A percentile compares a stretch with the other conserved stretches of the same genome.
Evolutionary conservation across 2,113 vertebrate genomes (phyloP).

Genomic region (Prunella fulvescens): DNA sequence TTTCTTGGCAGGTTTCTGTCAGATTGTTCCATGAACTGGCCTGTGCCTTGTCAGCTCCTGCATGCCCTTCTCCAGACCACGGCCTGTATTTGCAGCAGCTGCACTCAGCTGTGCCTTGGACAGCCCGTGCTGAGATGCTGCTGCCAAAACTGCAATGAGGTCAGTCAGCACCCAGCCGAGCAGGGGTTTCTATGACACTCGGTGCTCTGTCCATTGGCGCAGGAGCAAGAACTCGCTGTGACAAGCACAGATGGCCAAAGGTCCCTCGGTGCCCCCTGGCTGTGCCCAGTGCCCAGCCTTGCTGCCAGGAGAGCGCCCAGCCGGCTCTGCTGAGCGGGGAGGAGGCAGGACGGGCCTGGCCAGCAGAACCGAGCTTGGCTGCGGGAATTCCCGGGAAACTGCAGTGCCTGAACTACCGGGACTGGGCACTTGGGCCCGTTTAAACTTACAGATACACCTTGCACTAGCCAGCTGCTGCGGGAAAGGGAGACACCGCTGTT

Average conservation of each 20-base stretch:
- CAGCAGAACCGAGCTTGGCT: fast-evolving
- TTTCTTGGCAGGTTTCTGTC: not conserved
- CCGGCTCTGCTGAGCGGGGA: not conserved
- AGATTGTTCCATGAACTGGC: not conserved
- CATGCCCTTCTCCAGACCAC: not conserved
- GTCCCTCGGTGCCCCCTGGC: not conserved
- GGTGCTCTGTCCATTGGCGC: not conserved
- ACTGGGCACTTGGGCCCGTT: not conserved
- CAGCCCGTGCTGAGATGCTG: not conserved
- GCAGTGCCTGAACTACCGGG: fast-evolving
- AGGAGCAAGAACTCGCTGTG: not conserved
- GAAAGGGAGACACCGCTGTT: fast-evolving
- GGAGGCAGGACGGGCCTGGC: not conserved
- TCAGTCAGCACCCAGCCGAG: not conserved
- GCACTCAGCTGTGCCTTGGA: not conserved
- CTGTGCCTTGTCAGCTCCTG: not conserved
- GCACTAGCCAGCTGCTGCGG: not conserved
- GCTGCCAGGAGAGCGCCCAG: not conserved
- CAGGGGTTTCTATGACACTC: not conserved
- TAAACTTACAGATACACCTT: not conserved
- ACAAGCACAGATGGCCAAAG: not conserved
- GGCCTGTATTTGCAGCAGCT: not conserved
- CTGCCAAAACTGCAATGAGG: not conserved
- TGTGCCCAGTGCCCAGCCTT: fast-evolving
- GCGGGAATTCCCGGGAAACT: not conserved